These are phyloP conservation scores for Alloplasta piceator DNA, from an alignment of 2,888 invertebrate genomes.

Conservation along the genomic window DNA sequence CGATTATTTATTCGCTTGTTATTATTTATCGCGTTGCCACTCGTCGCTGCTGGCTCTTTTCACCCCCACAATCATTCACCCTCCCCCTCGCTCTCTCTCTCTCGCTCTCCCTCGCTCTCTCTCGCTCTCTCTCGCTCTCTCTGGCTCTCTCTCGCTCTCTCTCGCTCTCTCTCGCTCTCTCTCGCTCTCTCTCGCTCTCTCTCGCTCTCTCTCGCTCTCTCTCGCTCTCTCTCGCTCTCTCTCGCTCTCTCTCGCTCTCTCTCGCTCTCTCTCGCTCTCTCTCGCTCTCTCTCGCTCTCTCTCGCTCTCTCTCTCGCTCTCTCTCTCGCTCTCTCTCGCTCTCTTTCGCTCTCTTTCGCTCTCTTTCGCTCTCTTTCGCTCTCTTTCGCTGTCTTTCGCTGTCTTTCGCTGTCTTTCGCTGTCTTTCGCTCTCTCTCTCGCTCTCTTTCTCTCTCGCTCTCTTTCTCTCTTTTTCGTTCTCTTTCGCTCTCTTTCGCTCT, in stretches of 20 bases:
- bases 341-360: background rate
- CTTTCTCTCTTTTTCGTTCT: background rate
- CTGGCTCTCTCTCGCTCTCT: background rate
- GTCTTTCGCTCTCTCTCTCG: constrained; percentile 27
- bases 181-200: constrained; percentile 55
- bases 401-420: background rate
- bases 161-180: constrained; percentile 10
- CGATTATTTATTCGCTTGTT: constrained; percentile 78
- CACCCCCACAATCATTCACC: background rate
- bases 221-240: constrained; percentile 59
- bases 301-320: constrained; percentile 11
- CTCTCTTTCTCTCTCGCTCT: constrained; percentile 39
- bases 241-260: background rate
- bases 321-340: constrained; percentile 48
- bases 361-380: constrained; percentile 20
- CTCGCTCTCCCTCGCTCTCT: background rate
- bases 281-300: constrained; percentile 40
- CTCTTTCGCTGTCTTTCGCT: no score
- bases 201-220: background rate
- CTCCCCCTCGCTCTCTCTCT: no score
- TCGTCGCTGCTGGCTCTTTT: constrained; percentile 33
- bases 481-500: constrained; percentile 52
- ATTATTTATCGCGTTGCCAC: constrained; percentile 78
- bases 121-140: constrained; percentile 59
- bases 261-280: constrained; percentile 10